phyloP scores from a whole-genome alignment of 2,797 vertebrate genomes.

The Esox masquinongy region DNA sequence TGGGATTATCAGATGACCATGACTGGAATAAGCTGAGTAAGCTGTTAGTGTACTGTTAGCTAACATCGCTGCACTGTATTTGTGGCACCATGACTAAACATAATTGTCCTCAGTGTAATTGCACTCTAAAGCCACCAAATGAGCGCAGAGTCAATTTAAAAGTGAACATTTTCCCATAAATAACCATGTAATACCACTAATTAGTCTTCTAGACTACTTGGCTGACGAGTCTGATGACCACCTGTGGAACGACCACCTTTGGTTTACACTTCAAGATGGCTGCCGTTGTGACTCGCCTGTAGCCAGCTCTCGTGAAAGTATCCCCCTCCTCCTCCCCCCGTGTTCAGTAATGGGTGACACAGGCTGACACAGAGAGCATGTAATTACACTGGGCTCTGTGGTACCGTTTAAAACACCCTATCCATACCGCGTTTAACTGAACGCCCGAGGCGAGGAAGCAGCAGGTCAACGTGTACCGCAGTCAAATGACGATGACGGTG shows the following conservation, averaged over 20 bases:
- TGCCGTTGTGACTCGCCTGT: slow-evolving; percentile 56
- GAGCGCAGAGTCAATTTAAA: slow-evolving; percentile 54
- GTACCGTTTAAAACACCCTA: not conserved
- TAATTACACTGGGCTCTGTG: slow-evolving; percentile 35
- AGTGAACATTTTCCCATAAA: slow-evolving; percentile 63
- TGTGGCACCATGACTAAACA: slow-evolving; percentile 44
- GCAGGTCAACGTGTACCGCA: not conserved
- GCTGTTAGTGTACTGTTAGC: slow-evolving; percentile 49
- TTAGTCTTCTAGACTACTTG: slow-evolving; percentile 44
- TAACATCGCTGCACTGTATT: slow-evolving; percentile 35
- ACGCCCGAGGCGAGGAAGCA: not conserved
- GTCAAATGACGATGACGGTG: not conserved
- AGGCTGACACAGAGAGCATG: slow-evolving; percentile 48
- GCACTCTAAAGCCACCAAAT: slow-evolving; percentile 48
- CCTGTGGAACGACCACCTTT: slow-evolving; percentile 68
- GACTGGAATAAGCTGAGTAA: slow-evolving; percentile 59
- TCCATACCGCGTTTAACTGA: not conserved
- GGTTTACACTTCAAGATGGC: slow-evolving; percentile 13
- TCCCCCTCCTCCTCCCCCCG: slow-evolving; percentile 26
- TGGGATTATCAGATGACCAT: slow-evolving; percentile 69
- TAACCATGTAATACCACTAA: slow-evolving; percentile 61
- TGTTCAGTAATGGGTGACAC: slow-evolving; percentile 36
- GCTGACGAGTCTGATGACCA: slow-evolving; percentile 62
- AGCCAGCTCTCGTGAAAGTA: slow-evolving; percentile 46
- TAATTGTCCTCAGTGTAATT: slow-evolving; percentile 40